Conservation (phyloP, 1,140 invertebrate species). For the Drosophila dunni region DNA sequence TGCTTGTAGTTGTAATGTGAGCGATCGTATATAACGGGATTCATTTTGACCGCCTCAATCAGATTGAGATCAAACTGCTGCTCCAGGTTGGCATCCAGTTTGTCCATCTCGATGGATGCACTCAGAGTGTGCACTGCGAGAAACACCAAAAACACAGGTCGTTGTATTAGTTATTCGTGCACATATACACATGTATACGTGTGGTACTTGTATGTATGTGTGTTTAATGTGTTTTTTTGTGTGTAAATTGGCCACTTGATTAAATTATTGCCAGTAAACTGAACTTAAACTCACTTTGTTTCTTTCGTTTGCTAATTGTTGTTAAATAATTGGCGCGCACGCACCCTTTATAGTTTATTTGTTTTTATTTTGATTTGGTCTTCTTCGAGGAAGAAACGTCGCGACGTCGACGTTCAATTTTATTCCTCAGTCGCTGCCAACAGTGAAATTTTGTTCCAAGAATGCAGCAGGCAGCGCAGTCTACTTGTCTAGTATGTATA, state of each 20-base stretch:
- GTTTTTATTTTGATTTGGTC: constrained; percentile 79
- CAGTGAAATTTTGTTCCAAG: constrained; percentile 64
- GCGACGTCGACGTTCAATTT: constrained; percentile 80
- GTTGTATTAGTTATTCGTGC: constrained; percentile 14
- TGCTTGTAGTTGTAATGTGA: constrained; percentile 83
- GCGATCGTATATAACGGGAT: constrained; percentile 83
- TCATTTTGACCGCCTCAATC: constrained; percentile 81
- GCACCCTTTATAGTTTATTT: constrained; percentile 68
- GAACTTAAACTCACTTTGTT: constrained; percentile 72
- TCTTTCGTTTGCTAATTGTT: constrained; percentile 77
- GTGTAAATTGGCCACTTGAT: constrained; percentile 47
- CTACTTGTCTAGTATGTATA: constrained; percentile 56
- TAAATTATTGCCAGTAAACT: constrained; percentile 27
- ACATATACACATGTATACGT: constrained; percentile 12
- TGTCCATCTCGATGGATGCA: constrained; percentile 76
- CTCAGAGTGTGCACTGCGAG: constrained; percentile 72
- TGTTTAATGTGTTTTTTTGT: constrained; percentile 9
- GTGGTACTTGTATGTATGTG: constrained; percentile 2
- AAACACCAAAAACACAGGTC: constrained; percentile 29
- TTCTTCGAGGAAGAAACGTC: constrained; percentile 70
- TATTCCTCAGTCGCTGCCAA: constrained; percentile 78
- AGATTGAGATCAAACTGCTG: constrained; percentile 84
- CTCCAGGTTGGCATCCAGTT: constrained; percentile 80
- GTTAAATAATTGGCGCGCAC: constrained; percentile 77
- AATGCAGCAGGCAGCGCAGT: constrained; percentile 53